Evolutionary conservation across 2,888 invertebrate genomes (phyloP).

Genomic region (Chymomyza caudatula): DNA sequence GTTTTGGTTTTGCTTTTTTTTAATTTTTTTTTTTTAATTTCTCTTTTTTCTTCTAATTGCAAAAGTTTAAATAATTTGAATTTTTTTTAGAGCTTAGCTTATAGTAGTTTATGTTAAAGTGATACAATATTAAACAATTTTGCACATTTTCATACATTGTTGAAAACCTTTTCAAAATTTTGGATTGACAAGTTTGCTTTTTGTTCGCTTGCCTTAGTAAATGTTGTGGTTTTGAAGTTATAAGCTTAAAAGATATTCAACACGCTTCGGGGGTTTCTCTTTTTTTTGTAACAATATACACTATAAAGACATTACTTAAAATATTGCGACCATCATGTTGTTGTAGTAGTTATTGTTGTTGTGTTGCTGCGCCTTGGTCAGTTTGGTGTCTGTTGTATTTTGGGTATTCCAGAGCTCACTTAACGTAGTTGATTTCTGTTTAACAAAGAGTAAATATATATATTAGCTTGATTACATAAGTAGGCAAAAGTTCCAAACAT

Average conservation of each 20-base stretch:
- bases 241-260: slow-evolving; percentile 64
- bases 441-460: slow-evolving; percentile 5
- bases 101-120: slow-evolving; percentile 9
- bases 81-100: slow-evolving; percentile 53
- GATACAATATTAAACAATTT: slow-evolving; percentile 41
- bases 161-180: slow-evolving; percentile 65
- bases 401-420: slow-evolving; percentile 30
- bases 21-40: slow-evolving; percentile 68
- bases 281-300: slow-evolving; percentile 71
- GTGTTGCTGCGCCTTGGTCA: slow-evolving; percentile 21
- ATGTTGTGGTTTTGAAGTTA: slow-evolving; percentile 37
- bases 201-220: slow-evolving; percentile 61
- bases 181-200: slow-evolving; percentile 49
- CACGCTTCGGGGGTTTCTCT: slow-evolving; percentile 34
- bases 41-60: slow-evolving; percentile 33
- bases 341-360: slow-evolving; percentile 46
- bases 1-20: slow-evolving; percentile 63
- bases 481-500: neutral
- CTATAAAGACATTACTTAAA: slow-evolving; percentile 71
- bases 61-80: slow-evolving; percentile 49
- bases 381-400: slow-evolving; percentile 22
- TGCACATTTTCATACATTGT: slow-evolving; percentile 31
- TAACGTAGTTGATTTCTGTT: slow-evolving; percentile 76
- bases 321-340: slow-evolving; percentile 71
- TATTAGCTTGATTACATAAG: neutral